A percentile compares a stretch with the other conserved stretches of the same genome.
Conservation (phyloP, 92 coral and sea anemone genomes). For the Phymanthus crucifer region DNA sequence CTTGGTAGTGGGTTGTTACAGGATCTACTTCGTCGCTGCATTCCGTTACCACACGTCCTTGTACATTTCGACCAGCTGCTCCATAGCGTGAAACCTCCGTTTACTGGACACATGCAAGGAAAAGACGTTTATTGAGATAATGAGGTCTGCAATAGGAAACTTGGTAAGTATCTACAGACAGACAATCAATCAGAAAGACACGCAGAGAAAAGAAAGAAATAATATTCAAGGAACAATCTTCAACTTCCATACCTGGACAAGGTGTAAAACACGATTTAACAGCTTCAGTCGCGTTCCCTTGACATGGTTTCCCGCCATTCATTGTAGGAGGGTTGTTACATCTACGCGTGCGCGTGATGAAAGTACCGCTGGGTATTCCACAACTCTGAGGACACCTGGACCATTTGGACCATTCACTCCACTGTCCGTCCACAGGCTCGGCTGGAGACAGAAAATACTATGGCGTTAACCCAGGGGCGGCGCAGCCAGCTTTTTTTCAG, state of each 20-base stretch:
- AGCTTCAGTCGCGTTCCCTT: constrained; percentile 74
- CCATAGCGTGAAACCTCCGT: constrained; percentile 76
- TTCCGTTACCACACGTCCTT: constrained; percentile 69
- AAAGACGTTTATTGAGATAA: background rate
- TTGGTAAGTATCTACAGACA: background rate
- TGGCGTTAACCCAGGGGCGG: too few species aligned
- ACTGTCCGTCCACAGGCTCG: constrained; percentile 86
- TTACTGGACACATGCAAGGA: constrained; percentile 22
- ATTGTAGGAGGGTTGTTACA: constrained; percentile 88
- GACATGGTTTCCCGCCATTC: constrained; percentile 89
- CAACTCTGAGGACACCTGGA: constrained; percentile 76
- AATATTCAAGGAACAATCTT: too few species aligned
- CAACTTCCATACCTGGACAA: constrained; percentile 72
- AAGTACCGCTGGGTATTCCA: constrained; percentile 78
- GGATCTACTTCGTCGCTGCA: constrained; percentile 37
- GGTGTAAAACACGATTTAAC: constrained; percentile 73
- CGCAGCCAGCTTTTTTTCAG: too few species aligned
- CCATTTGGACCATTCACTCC: constrained; percentile 88
- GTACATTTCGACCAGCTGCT: constrained; percentile 68
- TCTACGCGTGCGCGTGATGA: constrained; percentile 65
- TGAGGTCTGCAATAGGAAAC: background rate
- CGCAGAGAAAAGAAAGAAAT: background rate
- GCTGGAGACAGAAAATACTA: constrained; percentile 35
- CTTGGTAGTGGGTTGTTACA: constrained; percentile 70
- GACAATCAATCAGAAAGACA: background rate